Evolutionary conservation across 2,888 invertebrate species (phyloP), one percentile per base, ranked within the genome.

Genomic region (Drymonia ruficornis): DNA sequence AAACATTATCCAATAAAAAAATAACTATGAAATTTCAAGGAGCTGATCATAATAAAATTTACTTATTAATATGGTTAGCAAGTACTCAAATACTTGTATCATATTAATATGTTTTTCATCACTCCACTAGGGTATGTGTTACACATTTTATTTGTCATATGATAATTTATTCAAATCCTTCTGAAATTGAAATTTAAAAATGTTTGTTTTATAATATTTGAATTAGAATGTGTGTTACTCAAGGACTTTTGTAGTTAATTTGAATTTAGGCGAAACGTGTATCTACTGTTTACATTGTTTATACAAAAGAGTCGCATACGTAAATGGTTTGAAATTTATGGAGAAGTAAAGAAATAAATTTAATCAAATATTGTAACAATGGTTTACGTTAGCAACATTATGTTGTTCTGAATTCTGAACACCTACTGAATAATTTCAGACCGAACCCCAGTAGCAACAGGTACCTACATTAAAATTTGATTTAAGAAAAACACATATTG

Each of bases 141-240:
- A 42, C 44, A 6, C 23, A 49, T 15, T 23, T 40, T 59, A 59
- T 46, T 49, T 36, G 40, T 49, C 38, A 29, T 38, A 63, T 61
- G 59, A 38, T 58, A 61, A 63, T 63, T 49, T 63, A 68, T 59
- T 62, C n/a, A 60, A 63, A 59, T 56, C 50, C 42, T 29, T 46
- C 8, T 28, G 23, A 47, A 31, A 49, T 52, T 23, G 23, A 23
- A 23, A 23, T 55, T 42, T 46, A 51, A 59, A 50, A 54, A 52
- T 57, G 49, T 57, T 54, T 54, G 46, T 52, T 18, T 44, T 49
- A 43, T 28, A 49, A 55, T 66, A 56, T 62, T 66, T 57, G 49
- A 38, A 49, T 55, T 59, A 51, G 13, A 52, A 63, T 59, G 65
- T 60, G 56, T 72, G 71, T 56, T 65, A 28, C 52, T 53, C 68